phyloP scores from a whole-genome alignment of 92 coral and sea anemone genomes.

The Blastomussa wellsi region DNA sequence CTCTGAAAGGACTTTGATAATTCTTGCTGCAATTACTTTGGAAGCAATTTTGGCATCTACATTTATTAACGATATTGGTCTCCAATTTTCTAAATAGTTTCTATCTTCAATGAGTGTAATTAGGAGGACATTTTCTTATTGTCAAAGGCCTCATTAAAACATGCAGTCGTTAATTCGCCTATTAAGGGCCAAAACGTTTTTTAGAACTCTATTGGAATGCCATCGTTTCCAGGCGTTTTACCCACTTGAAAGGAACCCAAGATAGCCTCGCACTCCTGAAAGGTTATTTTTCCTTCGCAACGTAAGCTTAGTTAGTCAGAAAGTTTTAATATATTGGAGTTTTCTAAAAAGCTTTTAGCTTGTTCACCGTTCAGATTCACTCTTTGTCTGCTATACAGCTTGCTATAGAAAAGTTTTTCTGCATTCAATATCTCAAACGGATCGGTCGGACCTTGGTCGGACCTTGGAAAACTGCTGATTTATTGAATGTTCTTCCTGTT shows the following conservation, averaged over 20 bases:
- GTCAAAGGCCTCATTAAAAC: constrained; percentile 35
- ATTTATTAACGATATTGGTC: constrained; percentile 36
- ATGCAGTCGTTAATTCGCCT: constrained; percentile 18
- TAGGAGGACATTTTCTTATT: constrained; percentile 21
- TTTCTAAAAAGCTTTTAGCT: not conserved
- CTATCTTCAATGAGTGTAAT: constrained; percentile 27
- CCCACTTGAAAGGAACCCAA: no score
- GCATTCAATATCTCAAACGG: constrained; percentile 48
- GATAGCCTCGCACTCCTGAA: constrained; percentile 36
- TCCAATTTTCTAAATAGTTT: constrained; percentile 39
- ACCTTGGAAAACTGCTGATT: no score
- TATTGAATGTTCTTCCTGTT: no score
- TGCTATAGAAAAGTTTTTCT: constrained; percentile 32
- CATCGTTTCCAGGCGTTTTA: no score
- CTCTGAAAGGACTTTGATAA: no score
- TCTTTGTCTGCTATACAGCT: no score
- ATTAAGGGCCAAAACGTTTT: constrained; percentile 35
- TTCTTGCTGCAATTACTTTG: no score
- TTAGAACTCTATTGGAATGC: constrained; percentile 20
- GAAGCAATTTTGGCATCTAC: constrained; percentile 36
- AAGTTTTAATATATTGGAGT: constrained; percentile 27
- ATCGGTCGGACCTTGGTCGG: not conserved
- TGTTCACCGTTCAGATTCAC: constrained; percentile 13
- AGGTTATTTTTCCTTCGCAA: constrained; percentile 39
- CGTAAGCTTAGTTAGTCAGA: constrained; percentile 17